Evolutionary conservation across 2,888 invertebrate genomes (phyloP).

Genomic region (Oscheius sp.): DNA sequence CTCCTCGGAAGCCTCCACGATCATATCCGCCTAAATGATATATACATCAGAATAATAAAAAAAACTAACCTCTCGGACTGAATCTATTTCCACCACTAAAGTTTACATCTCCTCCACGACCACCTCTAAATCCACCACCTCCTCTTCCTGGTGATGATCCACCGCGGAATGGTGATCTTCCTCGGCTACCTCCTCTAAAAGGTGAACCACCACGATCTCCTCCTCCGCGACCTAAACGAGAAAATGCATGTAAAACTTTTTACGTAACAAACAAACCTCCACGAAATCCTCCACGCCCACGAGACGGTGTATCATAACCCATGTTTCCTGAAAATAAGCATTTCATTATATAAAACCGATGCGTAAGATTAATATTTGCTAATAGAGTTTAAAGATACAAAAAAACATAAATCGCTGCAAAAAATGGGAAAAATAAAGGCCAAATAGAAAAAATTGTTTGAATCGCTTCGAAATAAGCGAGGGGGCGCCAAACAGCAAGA

Average conservation of each 20-base stretch:
- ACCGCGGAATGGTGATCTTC: constrained; percentile 15
- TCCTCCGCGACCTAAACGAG: constrained; percentile 24
- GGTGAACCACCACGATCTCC: not conserved
- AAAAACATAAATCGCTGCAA: too few relatives aligned
- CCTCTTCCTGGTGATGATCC: constrained; percentile 20
- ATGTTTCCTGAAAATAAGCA: not conserved
- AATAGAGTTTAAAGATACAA: too few relatives aligned
- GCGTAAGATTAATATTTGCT: too few relatives aligned
- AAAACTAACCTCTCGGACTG: not conserved
- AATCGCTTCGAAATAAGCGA: too few relatives aligned
- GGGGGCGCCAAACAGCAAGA: too few relatives aligned
- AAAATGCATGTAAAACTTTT: not conserved
- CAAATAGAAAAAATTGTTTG: too few relatives aligned
- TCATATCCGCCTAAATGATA: constrained; percentile 16
- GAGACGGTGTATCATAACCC: constrained; percentile 18
- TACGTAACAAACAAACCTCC: not conserved
- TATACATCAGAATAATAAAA: not conserved
- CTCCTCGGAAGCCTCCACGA: constrained; percentile 30
- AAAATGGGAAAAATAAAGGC: too few relatives aligned
- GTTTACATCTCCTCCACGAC: constrained; percentile 22
- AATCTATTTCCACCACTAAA: not conserved
- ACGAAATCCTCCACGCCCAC: constrained; percentile 40
- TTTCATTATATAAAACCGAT: not conserved
- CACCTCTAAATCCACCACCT: constrained; percentile 28
- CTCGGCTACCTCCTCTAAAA: not conserved